Conservation (phyloP, 2,113 vertebrate species). For the Gymnogyps californianus region DNA sequence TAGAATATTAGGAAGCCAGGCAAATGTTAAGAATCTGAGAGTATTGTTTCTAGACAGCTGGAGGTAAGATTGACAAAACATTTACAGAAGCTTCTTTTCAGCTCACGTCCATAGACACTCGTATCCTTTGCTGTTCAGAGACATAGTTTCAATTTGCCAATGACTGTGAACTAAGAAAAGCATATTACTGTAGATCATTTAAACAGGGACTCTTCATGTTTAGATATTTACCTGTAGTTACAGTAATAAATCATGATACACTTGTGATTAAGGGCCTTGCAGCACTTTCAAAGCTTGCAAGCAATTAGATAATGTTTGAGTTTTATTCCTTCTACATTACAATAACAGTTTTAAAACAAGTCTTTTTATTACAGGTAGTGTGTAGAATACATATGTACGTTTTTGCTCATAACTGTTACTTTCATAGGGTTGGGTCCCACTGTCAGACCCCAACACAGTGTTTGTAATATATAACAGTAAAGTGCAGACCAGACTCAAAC, state of each 20-base stretch:
- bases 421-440: too few relatives aligned
- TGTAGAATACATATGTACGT: fast-evolving
- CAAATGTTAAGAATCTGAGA: not conserved
- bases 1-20: not conserved
- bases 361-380: not conserved
- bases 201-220: not conserved
- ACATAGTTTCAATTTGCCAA: not conserved
- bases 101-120: not conserved
- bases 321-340: not conserved
- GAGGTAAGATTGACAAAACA: not conserved
- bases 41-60: not conserved
- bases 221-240: too few relatives aligned
- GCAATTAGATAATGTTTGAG: not conserved
- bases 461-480: not conserved
- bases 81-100: not conserved
- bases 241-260: not conserved
- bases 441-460: not conserved
- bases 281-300: not conserved
- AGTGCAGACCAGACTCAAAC: not conserved
- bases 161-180: too few relatives aligned
- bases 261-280: too few relatives aligned
- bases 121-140: not conserved
- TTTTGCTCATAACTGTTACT: not conserved
- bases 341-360: not conserved
- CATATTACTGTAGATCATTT: too few relatives aligned